These are phyloP conservation scores for Lasiommata megera DNA, from an alignment of 2,888 invertebrate species.

Conservation along the genomic window DNA sequence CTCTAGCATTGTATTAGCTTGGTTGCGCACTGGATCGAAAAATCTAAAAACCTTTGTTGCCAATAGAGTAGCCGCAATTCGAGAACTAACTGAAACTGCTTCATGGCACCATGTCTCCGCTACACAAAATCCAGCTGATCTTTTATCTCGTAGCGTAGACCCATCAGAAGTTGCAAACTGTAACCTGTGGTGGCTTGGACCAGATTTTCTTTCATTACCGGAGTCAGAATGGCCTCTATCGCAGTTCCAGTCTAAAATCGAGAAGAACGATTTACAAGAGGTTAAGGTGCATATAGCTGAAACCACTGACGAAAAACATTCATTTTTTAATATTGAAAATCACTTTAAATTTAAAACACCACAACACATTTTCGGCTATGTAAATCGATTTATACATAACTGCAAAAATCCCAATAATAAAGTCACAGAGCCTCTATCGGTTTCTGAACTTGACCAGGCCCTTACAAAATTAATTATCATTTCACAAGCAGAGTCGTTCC, in stretches of 20 bases:
- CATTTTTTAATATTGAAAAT: background rate
- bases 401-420: background rate
- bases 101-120: constrained; percentile 19
- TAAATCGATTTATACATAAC: background rate
- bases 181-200: constrained; percentile 13
- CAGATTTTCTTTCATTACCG: constrained; percentile 1
- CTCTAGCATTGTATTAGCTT: constrained; percentile 12
- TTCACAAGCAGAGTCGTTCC: background rate
- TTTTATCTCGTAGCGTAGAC: constrained; percentile 7
- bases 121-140: constrained; percentile 22
- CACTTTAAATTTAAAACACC: background rate
- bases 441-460: background rate
- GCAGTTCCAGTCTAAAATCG: background rate
- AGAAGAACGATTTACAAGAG: background rate
- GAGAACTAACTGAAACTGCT: constrained; percentile 19
- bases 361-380: background rate
- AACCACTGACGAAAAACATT: background rate
- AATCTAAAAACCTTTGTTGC: constrained; percentile 31
- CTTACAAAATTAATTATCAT: background rate
- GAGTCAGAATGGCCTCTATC: background rate
- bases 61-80: constrained; percentile 30
- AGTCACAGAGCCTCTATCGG: background rate
- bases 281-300: background rate
- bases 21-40: background rate
- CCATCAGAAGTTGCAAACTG: background rate